Conservation (phyloP, 2,113 vertebrate genomes). For the Tiliqua scincoides region DNA sequence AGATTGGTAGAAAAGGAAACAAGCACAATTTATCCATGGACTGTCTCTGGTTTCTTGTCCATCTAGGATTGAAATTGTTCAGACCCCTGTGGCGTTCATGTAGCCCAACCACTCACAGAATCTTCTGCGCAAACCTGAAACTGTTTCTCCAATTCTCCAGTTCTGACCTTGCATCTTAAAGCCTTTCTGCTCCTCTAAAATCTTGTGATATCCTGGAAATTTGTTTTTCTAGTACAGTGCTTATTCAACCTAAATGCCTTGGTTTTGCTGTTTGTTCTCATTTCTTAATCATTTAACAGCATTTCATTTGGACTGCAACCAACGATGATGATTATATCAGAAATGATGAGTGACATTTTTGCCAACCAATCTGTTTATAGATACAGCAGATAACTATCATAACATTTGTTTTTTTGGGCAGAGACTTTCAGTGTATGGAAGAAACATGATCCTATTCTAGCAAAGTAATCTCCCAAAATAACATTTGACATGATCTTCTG, state of each 20-base stretch:
- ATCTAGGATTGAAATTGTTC: too few species aligned
- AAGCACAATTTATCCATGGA: too few species aligned
- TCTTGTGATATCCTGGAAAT: too few species aligned
- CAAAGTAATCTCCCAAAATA: neutral
- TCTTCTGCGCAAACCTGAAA: too few species aligned
- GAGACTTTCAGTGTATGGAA: conserved; percentile 54
- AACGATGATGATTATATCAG: conserved; percentile 21
- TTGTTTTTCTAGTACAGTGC: neutral
- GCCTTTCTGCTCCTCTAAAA: neutral
- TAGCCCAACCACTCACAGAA: too few species aligned
- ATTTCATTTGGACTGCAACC: conserved; percentile 8
- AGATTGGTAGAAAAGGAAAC: too few species aligned
- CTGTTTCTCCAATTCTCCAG: too few species aligned
- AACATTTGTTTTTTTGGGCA: conserved; percentile 57
- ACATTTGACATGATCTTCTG: conserved; percentile 38
- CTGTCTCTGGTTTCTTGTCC: too few species aligned
- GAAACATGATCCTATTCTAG: conserved; percentile 30
- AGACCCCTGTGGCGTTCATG: too few species aligned
- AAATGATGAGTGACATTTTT: neutral
- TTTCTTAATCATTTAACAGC: conserved; percentile 30
- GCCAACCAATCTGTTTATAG: neutral
- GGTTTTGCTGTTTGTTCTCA: neutral
- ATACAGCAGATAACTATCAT: neutral
- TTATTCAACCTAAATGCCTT: conserved; percentile 24
- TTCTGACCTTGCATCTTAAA: too few species aligned